phyloP scores from a whole-genome alignment of 2,113 vertebrate species.

The Dromiciops gliroides region DNA sequence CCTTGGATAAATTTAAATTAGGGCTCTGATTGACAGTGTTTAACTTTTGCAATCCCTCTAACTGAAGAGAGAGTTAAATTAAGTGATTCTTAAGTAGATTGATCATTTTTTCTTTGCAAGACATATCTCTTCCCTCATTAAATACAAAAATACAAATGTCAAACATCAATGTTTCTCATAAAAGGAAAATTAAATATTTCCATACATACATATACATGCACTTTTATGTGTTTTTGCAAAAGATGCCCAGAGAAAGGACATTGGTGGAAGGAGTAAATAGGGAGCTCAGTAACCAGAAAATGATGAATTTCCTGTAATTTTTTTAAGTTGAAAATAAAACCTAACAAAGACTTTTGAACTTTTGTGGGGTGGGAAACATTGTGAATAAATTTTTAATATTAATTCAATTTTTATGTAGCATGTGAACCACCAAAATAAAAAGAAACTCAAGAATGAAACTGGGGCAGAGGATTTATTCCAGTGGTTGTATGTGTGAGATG shows the following conservation, averaged over 20 bases:
- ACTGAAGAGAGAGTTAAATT: background rate
- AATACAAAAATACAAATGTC: background rate
- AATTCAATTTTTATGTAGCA: constrained; percentile 79
- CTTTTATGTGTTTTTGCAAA: background rate
- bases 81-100: background rate
- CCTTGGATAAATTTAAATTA: background rate
- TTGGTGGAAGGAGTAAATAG: constrained; percentile 70
- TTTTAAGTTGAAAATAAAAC: constrained; percentile 60
- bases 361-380: constrained; percentile 75
- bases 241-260: constrained; percentile 49
- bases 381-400: constrained; percentile 83
- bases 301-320: constrained; percentile 65
- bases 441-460: constrained; percentile 78
- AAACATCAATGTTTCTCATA: background rate
- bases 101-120: background rate
- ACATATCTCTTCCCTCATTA: background rate
- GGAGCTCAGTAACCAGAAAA: constrained; percentile 76
- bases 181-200: background rate
- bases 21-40: background rate
- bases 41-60: background rate
- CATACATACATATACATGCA: background rate
- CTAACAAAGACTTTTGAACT: constrained; percentile 75
- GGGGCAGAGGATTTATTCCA: constrained; percentile 78
- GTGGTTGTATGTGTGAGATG: constrained; percentile 19
- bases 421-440: constrained; percentile 83